A percentile compares a stretch with the other conserved stretches of the same genome.
These are phyloP conservation scores for Muscicapa adusta DNA, from an alignment of 2,113 vertebrate species.

Conservation along the genomic window DNA sequence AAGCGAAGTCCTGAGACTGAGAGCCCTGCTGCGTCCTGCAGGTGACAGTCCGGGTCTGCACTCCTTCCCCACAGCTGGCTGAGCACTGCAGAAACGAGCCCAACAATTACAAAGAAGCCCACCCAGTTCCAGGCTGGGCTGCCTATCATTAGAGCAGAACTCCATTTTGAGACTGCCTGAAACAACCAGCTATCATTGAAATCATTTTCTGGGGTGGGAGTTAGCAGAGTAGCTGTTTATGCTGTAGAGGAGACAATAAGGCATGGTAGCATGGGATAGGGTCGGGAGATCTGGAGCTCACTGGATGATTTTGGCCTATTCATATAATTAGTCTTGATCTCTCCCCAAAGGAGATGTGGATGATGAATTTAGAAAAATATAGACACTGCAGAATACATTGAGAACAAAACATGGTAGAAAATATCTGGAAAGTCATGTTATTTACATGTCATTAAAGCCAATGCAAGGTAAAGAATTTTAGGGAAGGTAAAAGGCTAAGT, in stretches of 20 bases:
- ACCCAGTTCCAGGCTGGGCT: not conserved
- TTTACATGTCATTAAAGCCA: not conserved
- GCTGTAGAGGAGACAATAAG: not conserved
- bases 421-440: not conserved
- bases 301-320: not conserved
- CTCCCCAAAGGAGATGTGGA: not conserved
- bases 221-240: not conserved
- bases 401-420: not conserved
- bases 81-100: conserved; percentile 80
- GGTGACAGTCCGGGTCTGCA: conserved; percentile 80
- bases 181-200: not conserved
- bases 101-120: not conserved
- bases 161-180: not conserved
- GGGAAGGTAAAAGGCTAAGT: not conserved
- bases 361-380: not conserved
- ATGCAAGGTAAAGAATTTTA: not conserved
- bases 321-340: not conserved
- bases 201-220: not conserved
- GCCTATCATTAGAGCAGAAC: not conserved
- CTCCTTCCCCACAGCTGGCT: conserved; percentile 83
- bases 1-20: conserved; percentile 73
- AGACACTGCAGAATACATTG: not conserved
- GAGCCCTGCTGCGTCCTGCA: conserved; percentile 74
- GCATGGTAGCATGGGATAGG: not conserved
- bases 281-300: not conserved